Percentiles rank a stretch among this genome's conserved stretches.
Conservation (phyloP, 1,140 invertebrate species). For the Psilanteris sp. region DNA sequence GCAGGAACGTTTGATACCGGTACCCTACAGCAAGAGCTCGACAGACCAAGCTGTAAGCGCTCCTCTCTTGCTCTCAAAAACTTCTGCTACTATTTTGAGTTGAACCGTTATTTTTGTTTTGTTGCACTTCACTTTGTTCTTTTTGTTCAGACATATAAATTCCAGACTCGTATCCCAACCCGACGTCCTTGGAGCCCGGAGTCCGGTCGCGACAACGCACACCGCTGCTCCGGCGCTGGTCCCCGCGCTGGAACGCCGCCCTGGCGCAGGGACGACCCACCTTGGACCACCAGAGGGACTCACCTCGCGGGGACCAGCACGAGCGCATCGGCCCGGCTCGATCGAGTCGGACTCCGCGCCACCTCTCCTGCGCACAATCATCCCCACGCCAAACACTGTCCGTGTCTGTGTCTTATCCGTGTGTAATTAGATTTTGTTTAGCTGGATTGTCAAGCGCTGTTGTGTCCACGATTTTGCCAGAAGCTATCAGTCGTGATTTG, state of each 20-base stretch:
- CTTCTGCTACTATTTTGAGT: constrained; percentile 62
- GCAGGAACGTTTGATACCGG: constrained; percentile 99
- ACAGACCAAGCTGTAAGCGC: constrained; percentile 99
- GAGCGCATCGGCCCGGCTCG: neutral
- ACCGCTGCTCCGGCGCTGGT: too few relatives aligned
- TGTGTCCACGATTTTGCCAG: constrained; percentile 17
- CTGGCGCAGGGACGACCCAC: too few relatives aligned
- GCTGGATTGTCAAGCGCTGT: constrained; percentile 36
- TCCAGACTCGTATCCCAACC: constrained; percentile 20
- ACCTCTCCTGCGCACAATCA: too few relatives aligned
- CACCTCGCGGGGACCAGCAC: neutral
- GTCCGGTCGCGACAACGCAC: too few relatives aligned
- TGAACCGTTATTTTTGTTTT: constrained; percentile 52
- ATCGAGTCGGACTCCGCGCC: neutral
- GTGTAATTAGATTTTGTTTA: constrained; percentile 38
- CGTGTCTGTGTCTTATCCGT: constrained; percentile 25
- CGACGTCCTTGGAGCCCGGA: neutral
- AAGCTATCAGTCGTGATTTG: neutral
- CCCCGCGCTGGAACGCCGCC: too few relatives aligned
- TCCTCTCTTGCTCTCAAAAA: constrained; percentile 78
- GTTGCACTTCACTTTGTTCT: constrained; percentile 44
- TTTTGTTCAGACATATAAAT: constrained; percentile 41
- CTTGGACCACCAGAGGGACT: too few relatives aligned
- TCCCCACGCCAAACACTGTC: too few relatives aligned
- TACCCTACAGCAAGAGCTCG: constrained; percentile 99